Conservation (phyloP, 2,888 invertebrate genomes). For the Neoascia interrupta region DNA sequence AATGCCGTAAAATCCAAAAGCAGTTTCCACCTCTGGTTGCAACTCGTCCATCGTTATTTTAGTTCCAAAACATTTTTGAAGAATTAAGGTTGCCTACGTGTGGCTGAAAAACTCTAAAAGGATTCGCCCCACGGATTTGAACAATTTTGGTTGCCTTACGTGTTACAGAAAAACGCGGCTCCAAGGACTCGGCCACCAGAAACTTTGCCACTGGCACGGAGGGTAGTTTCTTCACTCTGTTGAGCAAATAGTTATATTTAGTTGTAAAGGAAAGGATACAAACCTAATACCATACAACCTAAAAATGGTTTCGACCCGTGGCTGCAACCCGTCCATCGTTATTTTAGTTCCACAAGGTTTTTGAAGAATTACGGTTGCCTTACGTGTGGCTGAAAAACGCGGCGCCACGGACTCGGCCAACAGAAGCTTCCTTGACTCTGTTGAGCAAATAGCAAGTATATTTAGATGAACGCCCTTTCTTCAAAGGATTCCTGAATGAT, state of each 20-base stretch:
- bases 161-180: too few relatives aligned
- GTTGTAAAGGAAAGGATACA: conserved; percentile 81
- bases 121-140: conserved; percentile 73
- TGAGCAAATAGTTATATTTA: conserved; percentile 86
- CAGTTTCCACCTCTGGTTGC: conserved; percentile 81
- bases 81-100: conserved; percentile 84
- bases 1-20: conserved; percentile 87
- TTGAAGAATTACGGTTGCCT: conserved; percentile 87
- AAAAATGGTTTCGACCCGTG: conserved; percentile 84
- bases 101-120: conserved; percentile 74
- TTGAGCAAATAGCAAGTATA: conserved; percentile 85
- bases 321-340: conserved; percentile 81
- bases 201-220: too few relatives aligned
- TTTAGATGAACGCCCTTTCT: conserved; percentile 86
- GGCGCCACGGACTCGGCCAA: conserved; percentile 72
- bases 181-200: conserved; percentile 69
- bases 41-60: conserved; percentile 82
- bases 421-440: conserved; percentile 70
- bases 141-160: too few relatives aligned
- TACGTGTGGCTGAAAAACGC: conserved; percentile 73
- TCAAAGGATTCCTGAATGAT: conserved; percentile 76
- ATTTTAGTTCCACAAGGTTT: conserved; percentile 82
- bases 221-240: conserved; percentile 72
- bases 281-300: conserved; percentile 84
- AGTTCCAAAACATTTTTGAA: conserved; percentile 84